Evolutionary conservation across 1,140 invertebrate species (phyloP), one percentile per base, ranked within the genome.

Genomic region (Anadara kagoshimensis): DNA sequence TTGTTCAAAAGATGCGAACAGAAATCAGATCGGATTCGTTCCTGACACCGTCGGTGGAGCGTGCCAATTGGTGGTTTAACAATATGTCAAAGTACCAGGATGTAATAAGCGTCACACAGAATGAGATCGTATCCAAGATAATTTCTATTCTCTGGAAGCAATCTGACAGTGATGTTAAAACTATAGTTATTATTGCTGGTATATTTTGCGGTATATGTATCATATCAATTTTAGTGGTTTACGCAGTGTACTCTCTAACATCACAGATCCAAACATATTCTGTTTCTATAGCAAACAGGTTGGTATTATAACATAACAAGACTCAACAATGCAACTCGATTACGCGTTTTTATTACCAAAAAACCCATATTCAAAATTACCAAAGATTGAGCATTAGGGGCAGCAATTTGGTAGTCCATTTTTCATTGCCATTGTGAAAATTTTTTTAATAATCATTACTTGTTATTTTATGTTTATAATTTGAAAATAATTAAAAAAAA

Each of bases 221-320:
- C 26, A 71, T 83, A n/a, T 82, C 74, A 49, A 78, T 79, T 12
- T 63, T 82, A 59, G 79, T 84, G 24, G 62, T 82, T 12, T 76
- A 75, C 51, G 78, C 76, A 20, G 78, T 82, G 20, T 84, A 84
- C 63, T 73, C 76, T 14, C 65, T 84, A 43, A 84, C 82, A 14
- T 78, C 77, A 24, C 75, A 76, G 56, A 81, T 84, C 36, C 82
- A 84, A 47, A 79, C 73, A 26, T 84, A 79, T 49, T 82, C 75
- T 63, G 68, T 82, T 22, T 69, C 72, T 1, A 61, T 84, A 16
- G 82, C 78, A 7, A 59, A 80, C 53, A 76, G 80, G 82, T 83
- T 56, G n/a, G 75, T 36, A 36, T 7, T 36, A 3, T 36, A 36
- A 36, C 29, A 36, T 36, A 36, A 36, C 29, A 36, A 3, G 2